These are phyloP conservation scores for Microctenopoma lineatum DNA, from an alignment of 2,797 vertebrate species.

Conservation along the genomic window DNA sequence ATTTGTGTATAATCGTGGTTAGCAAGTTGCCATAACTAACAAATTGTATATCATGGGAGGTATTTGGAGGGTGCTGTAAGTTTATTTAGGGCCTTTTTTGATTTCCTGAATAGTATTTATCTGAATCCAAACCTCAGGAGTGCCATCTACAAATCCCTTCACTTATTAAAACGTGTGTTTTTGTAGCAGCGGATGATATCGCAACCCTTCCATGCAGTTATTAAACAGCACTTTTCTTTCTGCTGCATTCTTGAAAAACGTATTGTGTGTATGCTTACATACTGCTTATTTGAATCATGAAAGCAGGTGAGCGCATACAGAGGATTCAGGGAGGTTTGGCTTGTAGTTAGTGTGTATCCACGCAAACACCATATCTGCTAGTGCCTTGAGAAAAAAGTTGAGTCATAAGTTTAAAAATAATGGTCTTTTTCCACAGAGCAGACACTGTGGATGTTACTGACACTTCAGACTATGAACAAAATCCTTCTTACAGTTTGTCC, in stretches of 20 bases:
- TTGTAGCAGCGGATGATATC: neutral
- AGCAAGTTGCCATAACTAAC: neutral
- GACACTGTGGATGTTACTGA: slow-evolving; percentile 41
- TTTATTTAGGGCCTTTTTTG: neutral
- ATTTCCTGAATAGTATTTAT: neutral
- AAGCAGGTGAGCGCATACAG: neutral
- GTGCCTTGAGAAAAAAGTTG: slow-evolving; percentile 31
- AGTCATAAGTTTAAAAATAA: slow-evolving; percentile 55
- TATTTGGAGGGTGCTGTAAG: neutral
- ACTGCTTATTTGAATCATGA: neutral
- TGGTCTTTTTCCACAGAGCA: slow-evolving; percentile 25
- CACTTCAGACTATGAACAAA: slow-evolving; percentile 50
- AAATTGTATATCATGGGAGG: neutral
- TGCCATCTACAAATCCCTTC: neutral
- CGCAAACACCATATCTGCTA: slow-evolving; percentile 30
- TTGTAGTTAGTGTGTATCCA: neutral
- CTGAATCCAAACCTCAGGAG: too few relatives aligned
- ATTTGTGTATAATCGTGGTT: slow-evolving; percentile 1
- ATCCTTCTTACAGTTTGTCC: slow-evolving; percentile 40
- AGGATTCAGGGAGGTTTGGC: slow-evolving; percentile 4
- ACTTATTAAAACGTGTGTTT: neutral
- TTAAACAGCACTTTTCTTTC: neutral
- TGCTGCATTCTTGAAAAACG: neutral
- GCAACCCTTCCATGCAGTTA: neutral
- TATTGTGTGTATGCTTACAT: too few relatives aligned